Conservation (phyloP, 1,140 invertebrate species). For the Nasonia vitripennis region DNA sequence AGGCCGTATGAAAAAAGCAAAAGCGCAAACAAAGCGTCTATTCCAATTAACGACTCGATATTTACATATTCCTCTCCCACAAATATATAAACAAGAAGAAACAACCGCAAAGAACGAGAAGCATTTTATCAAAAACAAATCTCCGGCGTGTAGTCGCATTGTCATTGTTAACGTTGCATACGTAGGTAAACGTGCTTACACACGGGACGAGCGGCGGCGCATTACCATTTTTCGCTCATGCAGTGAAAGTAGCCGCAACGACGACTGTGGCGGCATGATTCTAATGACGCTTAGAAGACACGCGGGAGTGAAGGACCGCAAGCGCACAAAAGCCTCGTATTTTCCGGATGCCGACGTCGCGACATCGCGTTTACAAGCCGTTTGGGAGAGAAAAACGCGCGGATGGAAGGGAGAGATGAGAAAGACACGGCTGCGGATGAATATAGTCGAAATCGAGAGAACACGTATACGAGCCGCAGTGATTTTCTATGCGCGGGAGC, state of each 20-base stretch:
- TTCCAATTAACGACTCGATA: neutral
- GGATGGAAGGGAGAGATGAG: neutral
- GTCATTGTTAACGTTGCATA: constrained; percentile 36
- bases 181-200: neutral
- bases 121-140: constrained; percentile 43
- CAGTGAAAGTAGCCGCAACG: constrained; percentile 47
- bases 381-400: neutral
- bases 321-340: neutral
- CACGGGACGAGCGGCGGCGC: neutral
- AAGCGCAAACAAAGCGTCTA: neutral
- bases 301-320: constrained; percentile 7
- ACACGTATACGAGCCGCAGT: neutral
- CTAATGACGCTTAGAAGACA: constrained; percentile 42
- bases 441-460: constrained; percentile 27
- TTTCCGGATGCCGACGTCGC: neutral
- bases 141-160: constrained; percentile 35
- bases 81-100: no score
- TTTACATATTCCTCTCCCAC: neutral
- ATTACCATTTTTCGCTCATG: constrained; percentile 49
- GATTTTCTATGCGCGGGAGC: neutral
- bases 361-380: constrained; percentile 39
- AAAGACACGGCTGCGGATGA: neutral
- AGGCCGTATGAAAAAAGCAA: neutral
- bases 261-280: constrained; percentile 17
- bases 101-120: neutral